Percentiles rank a stretch among this genome's conserved stretches.
These are phyloP conservation scores for Falco cherrug DNA, from an alignment of 2,797 vertebrate species.

Conservation along the genomic window DNA sequence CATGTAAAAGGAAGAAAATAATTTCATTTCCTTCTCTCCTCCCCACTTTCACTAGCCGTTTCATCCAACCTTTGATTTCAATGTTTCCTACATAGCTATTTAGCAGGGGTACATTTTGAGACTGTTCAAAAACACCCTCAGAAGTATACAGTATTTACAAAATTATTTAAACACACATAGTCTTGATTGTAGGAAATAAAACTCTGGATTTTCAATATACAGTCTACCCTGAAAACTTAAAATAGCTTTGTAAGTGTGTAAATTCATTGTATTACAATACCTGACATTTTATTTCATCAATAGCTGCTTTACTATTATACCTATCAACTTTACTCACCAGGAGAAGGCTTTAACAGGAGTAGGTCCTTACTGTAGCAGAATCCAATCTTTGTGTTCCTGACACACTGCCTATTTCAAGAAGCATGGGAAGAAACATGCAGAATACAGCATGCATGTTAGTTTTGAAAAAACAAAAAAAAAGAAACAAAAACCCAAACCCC, in stretches of 20 bases:
- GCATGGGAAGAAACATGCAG: constrained; percentile 86
- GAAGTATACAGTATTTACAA: background rate
- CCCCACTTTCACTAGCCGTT: background rate
- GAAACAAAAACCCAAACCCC: too few species aligned
- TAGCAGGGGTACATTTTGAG: background rate
- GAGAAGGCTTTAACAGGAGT: constrained; percentile 92
- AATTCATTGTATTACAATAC: background rate
- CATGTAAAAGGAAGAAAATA: too few species aligned
- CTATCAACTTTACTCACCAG: constrained; percentile 79
- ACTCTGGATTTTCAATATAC: background rate
- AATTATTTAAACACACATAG: background rate
- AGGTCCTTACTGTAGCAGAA: constrained; percentile 95
- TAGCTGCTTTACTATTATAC: background rate
- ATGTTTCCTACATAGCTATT: background rate
- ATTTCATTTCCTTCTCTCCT: background rate
- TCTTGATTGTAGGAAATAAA: background rate
- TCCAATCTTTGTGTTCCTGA: constrained; percentile 95
- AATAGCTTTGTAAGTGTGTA: background rate
- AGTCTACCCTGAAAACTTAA: background rate
- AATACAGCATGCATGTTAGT: constrained; percentile 91
- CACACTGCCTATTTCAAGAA: constrained; percentile 85
- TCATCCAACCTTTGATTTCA: background rate
- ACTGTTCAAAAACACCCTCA: background rate
- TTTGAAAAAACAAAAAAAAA: background rate
- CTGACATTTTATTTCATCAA: background rate